These are phyloP conservation scores for Empidonax traillii DNA, from an alignment of 2,113 vertebrate species.

Conservation along the genomic window DNA sequence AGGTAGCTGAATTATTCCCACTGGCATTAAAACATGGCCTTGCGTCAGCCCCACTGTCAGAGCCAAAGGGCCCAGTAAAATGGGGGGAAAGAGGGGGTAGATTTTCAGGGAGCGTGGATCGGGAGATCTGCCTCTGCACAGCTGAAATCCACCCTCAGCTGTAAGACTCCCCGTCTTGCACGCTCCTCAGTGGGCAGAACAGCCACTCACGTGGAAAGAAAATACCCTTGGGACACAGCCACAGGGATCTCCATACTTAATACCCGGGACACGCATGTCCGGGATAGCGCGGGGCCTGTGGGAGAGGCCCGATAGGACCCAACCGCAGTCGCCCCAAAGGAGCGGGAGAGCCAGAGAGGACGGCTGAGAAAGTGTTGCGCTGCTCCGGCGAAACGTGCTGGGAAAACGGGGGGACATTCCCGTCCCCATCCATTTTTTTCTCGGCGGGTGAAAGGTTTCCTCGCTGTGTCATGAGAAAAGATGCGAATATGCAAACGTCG, in stretches of 20 bases:
- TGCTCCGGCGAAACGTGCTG: background rate
- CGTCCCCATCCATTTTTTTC: background rate
- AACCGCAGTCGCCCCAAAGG: background rate
- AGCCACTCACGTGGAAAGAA: background rate
- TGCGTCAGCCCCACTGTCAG: background rate
- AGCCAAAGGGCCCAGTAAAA: background rate
- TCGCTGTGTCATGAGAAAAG: slow-evolving; percentile 46
- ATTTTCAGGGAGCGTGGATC: background rate
- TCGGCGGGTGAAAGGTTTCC: slow-evolving; percentile 8
- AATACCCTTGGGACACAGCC: background rate
- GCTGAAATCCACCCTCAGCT: background rate
- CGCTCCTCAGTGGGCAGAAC: background rate
- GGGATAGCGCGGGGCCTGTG: too few species aligned
- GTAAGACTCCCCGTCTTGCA: background rate
- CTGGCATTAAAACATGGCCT: background rate
- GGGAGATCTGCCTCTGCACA: background rate
- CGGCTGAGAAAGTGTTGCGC: background rate
- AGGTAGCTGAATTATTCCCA: background rate
- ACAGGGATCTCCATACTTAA: background rate
- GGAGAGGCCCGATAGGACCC: background rate
- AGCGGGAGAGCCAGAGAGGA: background rate
- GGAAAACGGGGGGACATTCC: background rate
- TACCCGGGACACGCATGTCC: background rate
- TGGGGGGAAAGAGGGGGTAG: background rate
- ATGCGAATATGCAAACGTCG: slow-evolving; percentile 55